Evolutionary conservation across 2,888 invertebrate genomes (phyloP).

Genomic region (Andrena fulva): DNA sequence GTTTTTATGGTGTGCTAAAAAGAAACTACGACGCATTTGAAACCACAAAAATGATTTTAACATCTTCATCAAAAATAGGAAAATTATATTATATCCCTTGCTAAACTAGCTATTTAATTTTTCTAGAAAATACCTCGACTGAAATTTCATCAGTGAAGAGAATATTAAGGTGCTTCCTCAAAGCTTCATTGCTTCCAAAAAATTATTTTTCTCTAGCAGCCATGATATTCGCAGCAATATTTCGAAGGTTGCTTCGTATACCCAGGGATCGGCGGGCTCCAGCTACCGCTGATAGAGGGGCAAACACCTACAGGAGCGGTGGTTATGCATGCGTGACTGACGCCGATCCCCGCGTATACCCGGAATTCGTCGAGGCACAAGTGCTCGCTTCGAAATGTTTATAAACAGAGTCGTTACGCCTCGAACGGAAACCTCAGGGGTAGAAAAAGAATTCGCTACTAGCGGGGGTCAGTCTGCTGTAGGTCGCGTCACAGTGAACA

Average conservation of each 20-base stretch:
- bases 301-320: no score
- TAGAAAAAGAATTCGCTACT: not conserved
- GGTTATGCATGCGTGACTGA: no score
- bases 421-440: not conserved
- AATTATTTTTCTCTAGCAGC: not conserved
- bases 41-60: no score
- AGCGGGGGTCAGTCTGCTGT: not conserved
- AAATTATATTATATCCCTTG: no score
- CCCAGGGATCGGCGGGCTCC: no score
- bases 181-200: not conserved
- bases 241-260: not conserved
- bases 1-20: no score
- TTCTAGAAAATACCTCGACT: not conserved
- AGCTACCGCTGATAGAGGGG: no score
- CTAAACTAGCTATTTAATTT: no score
- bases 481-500: not conserved
- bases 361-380: no score
- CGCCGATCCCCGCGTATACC: no score
- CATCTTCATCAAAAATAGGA: no score
- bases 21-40: no score
- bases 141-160: not conserved
- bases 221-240: not conserved
- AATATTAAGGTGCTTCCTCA: not conserved
- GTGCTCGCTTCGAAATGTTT: not conserved
- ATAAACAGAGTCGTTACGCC: slow-evolving; percentile 1